Percentiles rank a stretch among this genome's conserved stretches.
phyloP scores from a whole-genome alignment of 2,888 invertebrate species.

The Nymphalis c-album region DNA sequence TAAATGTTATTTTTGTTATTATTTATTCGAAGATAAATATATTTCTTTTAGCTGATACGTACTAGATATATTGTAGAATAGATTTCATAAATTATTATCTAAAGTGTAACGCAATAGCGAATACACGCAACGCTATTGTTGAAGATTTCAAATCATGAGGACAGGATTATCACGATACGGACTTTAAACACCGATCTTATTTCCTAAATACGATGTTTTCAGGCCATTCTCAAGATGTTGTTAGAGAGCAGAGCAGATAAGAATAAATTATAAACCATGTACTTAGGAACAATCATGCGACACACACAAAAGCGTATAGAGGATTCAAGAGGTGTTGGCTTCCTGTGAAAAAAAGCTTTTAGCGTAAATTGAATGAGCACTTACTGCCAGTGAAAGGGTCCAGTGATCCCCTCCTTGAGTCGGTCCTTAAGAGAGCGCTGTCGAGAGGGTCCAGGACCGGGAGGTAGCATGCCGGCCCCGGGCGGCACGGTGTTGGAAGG shows the following conservation, averaged over 20 bases:
- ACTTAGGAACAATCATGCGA: constrained; percentile 19
- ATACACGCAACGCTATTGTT: constrained; percentile 31
- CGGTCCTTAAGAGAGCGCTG: constrained; percentile 90
- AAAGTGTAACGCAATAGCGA: constrained; percentile 12
- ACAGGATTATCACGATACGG: constrained; percentile 23
- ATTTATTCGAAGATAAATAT: background rate
- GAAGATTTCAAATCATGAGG: constrained; percentile 22
- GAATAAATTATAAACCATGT: constrained; percentile 18
- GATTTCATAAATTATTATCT: constrained; percentile 10
- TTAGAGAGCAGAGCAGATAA: constrained; percentile 23
- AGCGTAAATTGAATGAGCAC: constrained; percentile 59
- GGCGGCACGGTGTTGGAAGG: constrained; percentile 55
- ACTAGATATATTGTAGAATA: background rate
- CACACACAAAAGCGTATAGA: constrained; percentile 18
- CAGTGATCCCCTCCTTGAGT: constrained; percentile 88
- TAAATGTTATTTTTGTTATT: background rate
- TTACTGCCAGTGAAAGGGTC: constrained; percentile 92
- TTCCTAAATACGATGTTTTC: constrained; percentile 39
- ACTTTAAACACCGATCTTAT: constrained; percentile 19
- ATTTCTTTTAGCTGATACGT: background rate
- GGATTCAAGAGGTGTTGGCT: constrained; percentile 3
- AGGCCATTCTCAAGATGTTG: constrained; percentile 27
- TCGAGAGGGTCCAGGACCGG: constrained; percentile 83
- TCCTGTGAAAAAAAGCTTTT: constrained; percentile 25
- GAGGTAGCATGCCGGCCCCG: constrained; percentile 73